These are phyloP conservation scores for Apocheima hispidaria DNA, from an alignment of 2,888 invertebrate genomes.

Conservation along the genomic window DNA sequence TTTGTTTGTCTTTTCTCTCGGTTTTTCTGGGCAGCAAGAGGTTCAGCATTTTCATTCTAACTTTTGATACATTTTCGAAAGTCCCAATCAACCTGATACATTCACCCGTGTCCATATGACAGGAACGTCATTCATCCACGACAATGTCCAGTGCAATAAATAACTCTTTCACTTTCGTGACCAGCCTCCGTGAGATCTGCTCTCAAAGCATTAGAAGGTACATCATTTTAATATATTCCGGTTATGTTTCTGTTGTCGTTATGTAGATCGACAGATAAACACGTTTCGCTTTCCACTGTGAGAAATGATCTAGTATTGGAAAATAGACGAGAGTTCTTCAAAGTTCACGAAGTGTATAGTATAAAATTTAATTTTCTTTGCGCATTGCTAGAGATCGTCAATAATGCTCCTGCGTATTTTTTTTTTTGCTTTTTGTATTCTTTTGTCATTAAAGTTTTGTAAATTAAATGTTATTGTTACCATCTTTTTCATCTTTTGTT, in stretches of 20 bases:
- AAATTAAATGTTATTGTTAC: too few relatives aligned
- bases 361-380: too few relatives aligned
- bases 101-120: constrained; percentile 34
- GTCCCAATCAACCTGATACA: constrained; percentile 27
- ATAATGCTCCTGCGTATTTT: too few relatives aligned
- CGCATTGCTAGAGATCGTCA: too few relatives aligned
- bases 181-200: constrained; percentile 51
- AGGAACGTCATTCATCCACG: constrained; percentile 42
- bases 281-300: constrained; percentile 32
- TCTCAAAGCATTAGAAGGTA: constrained; percentile 51
- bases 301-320: constrained; percentile 21
- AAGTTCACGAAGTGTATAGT: too few relatives aligned
- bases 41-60: background rate
- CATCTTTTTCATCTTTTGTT: background rate
- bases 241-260: constrained; percentile 58
- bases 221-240: constrained; percentile 56
- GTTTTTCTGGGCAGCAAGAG: too few relatives aligned
- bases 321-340: constrained; percentile 1
- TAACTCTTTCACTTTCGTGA: constrained; percentile 51
- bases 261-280: constrained; percentile 50
- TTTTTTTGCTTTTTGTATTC: too few relatives aligned
- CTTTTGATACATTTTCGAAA: constrained; percentile 17
- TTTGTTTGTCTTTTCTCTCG: too few relatives aligned
- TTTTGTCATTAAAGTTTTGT: too few relatives aligned
- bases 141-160: constrained; percentile 45